Evolutionary conservation across 2,113 vertebrate species (phyloP).

Genomic region (Castor canadensis): DNA sequence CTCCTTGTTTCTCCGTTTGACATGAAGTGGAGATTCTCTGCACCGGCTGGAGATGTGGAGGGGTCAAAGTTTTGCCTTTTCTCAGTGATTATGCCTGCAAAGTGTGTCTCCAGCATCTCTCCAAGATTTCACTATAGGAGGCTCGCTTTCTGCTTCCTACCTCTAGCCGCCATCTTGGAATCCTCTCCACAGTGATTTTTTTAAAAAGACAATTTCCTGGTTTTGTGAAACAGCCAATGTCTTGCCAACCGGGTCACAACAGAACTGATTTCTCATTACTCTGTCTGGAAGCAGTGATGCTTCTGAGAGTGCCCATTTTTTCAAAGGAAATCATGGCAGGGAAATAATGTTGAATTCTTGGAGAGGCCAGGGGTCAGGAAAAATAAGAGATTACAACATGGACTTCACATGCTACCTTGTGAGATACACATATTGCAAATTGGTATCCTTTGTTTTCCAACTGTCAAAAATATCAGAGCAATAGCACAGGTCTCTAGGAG

Average conservation of each 20-base stretch:
- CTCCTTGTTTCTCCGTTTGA: no score
- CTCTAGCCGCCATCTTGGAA: no score
- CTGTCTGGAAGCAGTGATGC: background rate
- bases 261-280: background rate
- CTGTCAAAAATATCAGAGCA: background rate
- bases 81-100: no score
- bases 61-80: no score
- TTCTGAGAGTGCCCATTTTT: background rate
- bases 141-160: no score
- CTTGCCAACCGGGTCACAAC: background rate
- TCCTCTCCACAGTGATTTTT: no score
- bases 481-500: background rate
- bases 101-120: no score
- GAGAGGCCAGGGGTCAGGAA: background rate
- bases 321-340: background rate
- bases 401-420: background rate
- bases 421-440: background rate
- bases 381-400: background rate
- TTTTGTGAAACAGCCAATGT: background rate
- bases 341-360: background rate
- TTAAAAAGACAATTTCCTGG: background rate
- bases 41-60: no score
- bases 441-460: background rate
- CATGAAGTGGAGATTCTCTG: no score
- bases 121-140: no score